Conservation (phyloP, 53 echinoderm and acorn worm genomes). For the Mesocentrotus franciscanus region DNA sequence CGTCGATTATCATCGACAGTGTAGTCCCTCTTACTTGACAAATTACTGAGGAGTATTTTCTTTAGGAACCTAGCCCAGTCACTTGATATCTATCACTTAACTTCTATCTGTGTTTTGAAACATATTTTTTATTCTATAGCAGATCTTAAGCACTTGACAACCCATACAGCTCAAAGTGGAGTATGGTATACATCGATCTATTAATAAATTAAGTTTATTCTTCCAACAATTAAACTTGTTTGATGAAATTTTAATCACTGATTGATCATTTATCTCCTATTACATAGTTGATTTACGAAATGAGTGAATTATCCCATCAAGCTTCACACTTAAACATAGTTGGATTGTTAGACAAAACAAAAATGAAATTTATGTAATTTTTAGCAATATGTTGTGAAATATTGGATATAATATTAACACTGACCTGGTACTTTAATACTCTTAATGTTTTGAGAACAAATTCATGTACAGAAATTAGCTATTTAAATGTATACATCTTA, state of each 20-base stretch:
- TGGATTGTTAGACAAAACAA: not conserved
- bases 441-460: not conserved
- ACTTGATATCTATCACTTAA: not conserved
- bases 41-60: not conserved
- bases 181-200: not conserved
- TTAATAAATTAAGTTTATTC: not conserved
- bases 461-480: not conserved
- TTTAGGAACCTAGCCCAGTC: not conserved
- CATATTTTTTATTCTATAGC: not conserved
- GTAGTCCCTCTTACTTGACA: not conserved
- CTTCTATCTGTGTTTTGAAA: not conserved
- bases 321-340: not conserved
- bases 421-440: not conserved
- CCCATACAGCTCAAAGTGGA: not conserved
- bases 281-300: not conserved
- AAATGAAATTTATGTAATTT: not conserved
- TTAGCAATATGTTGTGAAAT: not conserved
- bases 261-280: not conserved
- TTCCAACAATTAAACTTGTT: not conserved
- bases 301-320: too few species aligned
- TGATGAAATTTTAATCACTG: not conserved
- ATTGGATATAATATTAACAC: not conserved
- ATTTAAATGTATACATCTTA: not conserved
- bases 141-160: not conserved
- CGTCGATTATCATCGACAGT: not conserved